phyloP scores from a whole-genome alignment of 2,888 invertebrate species.

The Lumbricus terrestris region DNA sequence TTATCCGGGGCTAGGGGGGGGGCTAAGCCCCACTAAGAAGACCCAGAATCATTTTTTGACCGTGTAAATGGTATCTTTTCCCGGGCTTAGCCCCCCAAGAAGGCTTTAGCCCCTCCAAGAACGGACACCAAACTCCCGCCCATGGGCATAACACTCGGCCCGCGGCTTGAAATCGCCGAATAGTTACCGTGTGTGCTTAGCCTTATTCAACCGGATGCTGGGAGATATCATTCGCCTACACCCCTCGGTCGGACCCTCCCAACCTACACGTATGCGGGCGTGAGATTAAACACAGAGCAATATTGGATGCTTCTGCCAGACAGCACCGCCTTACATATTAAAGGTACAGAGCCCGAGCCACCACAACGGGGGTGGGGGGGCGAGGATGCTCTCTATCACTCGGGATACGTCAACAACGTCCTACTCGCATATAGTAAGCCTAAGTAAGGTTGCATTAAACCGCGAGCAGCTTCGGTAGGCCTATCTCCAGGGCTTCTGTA shows the following conservation, averaged over 20 bases:
- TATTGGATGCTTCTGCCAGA: background rate
- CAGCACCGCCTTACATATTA: background rate
- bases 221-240: background rate
- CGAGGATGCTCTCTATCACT: background rate
- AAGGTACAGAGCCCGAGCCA: background rate
- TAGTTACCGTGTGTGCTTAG: background rate
- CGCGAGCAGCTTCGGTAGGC: background rate
- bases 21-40: no score
- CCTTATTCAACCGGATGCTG: background rate
- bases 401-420: background rate
- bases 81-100: no score
- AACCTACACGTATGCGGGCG: background rate
- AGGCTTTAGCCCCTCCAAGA: no score
- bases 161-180: background rate
- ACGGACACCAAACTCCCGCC: no score
- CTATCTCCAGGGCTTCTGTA: no score
- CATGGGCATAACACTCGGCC: no score
- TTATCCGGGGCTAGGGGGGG: no score
- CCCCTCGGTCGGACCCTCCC: no score
- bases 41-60: no score
- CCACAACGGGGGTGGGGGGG: background rate
- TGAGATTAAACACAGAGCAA: background rate
- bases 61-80: no score
- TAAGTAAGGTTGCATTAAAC: background rate
- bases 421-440: no score